A percentile compares a stretch with the other conserved stretches of the same genome.
These are phyloP conservation scores for Stramonita haemastoma DNA, from an alignment of 2,888 invertebrate species.

Conservation along the genomic window DNA sequence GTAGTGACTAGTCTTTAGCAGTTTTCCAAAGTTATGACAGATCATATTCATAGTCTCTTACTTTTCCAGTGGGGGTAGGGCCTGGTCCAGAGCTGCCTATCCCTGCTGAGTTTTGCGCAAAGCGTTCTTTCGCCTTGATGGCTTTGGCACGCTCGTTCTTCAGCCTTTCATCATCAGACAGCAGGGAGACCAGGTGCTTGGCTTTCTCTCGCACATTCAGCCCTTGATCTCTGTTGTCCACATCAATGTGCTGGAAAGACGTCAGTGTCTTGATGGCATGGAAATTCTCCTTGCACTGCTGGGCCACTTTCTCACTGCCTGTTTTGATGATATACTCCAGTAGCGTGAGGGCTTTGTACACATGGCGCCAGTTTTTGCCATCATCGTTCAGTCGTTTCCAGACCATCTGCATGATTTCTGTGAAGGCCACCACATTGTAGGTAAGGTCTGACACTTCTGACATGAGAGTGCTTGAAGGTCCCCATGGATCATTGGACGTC, in stretches of 20 bases:
- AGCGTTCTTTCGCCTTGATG: slow-evolving; percentile 94
- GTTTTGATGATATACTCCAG: slow-evolving; percentile 99
- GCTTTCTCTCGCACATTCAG: slow-evolving; percentile 98
- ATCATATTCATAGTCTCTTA: slow-evolving; percentile 6
- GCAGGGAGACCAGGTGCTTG: slow-evolving; percentile 93
- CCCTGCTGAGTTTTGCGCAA: slow-evolving; percentile 79
- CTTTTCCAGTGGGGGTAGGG: slow-evolving; percentile 14
- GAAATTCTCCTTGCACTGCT: slow-evolving; percentile 99
- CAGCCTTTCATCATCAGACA: slow-evolving; percentile 97
- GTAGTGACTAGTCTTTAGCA: no score
- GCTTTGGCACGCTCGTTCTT: slow-evolving; percentile 97
- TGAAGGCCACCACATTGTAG: slow-evolving; percentile 99
- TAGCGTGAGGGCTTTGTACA: slow-evolving; percentile 96
- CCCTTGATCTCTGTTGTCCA: slow-evolving; percentile 97
- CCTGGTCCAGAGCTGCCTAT: slow-evolving; percentile 83
- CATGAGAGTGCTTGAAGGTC: slow-evolving; percentile 98
- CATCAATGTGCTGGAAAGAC: slow-evolving; percentile 95
- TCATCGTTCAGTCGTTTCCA: slow-evolving; percentile 99
- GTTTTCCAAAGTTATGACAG: not conserved
- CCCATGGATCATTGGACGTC: slow-evolving; percentile 99
- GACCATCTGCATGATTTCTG: slow-evolving; percentile 99
- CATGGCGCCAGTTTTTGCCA: slow-evolving; percentile 99
- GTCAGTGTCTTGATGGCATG: slow-evolving; percentile 97
- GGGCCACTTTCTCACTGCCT: slow-evolving; percentile 95
- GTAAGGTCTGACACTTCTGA: slow-evolving; percentile 99